Evolutionary conservation across 2,888 invertebrate genomes (phyloP), one percentile per base, ranked within the genome.

Genomic region (Pilophorus perplexus): DNA sequence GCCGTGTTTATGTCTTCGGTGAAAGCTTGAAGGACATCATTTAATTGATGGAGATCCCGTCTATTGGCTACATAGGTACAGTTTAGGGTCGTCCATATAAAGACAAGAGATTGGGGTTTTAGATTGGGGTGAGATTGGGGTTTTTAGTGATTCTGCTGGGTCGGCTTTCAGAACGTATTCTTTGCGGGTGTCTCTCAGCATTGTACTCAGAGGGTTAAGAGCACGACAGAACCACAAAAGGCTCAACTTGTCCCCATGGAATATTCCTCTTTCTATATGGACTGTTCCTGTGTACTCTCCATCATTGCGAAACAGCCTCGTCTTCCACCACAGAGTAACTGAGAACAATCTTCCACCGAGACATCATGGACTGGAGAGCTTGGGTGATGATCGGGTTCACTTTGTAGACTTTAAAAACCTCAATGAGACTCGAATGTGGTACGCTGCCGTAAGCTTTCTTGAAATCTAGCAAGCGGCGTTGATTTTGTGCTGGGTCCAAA

Each of bases 211-310:
- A 18, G 70, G 70, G 27, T 67, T 68, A 10, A 71, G 54, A 5
- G 67, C 62, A 3, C 70, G 28, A 37, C 70, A 71, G 18, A 70
- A 70, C 70, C 71, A 71, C 1, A 71, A 22, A 1, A 67, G 66
- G 50, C 70, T 71, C 18, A 71, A 23, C 1, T 67, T 50, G 16
- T 71, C 69, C 16, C 70, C 71, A 46, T 71, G 71, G 50, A 69
- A 71, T 42, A 71, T 71, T 6, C 70, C 68, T 54, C 70, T 52
- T 40, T 33, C 33, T 3, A 71, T 70, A n/a, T 44, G 27, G 1
- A 71, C 57, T 18, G 38, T 23, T 22, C 67, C 52, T 10, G 66
- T 22, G 27, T 23, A 23, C 67, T 69, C 25, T 62, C 70, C 20
- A 70, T 64, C 22, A 18, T 64, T 2, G 42, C 22, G 28, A 27